Percentiles rank a stretch among this genome's conserved stretches.
These are phyloP conservation scores for Coturnix japonica DNA, from an alignment of 2,113 vertebrate species.

Conservation along the genomic window DNA sequence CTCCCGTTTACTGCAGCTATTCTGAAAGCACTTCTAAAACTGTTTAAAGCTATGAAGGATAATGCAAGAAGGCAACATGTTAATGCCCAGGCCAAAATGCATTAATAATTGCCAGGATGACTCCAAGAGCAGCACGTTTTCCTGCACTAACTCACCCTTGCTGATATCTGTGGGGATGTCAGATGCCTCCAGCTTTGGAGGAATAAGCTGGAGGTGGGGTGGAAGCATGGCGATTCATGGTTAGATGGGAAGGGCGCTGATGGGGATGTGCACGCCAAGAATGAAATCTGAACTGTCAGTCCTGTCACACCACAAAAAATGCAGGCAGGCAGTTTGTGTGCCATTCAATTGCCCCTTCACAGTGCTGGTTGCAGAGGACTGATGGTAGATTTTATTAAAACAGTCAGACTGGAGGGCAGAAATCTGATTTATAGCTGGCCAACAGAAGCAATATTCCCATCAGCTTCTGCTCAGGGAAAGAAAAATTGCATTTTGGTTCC, in stretches of 20 bases:
- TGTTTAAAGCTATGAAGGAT: not conserved
- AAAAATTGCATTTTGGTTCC: not conserved
- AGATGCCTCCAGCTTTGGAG: not conserved
- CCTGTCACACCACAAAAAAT: not conserved
- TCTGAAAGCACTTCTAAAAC: not conserved
- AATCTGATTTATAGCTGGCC: not conserved
- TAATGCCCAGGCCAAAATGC: not conserved
- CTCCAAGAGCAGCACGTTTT: not conserved
- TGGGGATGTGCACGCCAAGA: not conserved
- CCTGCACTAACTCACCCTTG: not conserved
- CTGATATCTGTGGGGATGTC: not conserved
- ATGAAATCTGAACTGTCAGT: not conserved
- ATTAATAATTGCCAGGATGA: not conserved
- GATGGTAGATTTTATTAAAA: not conserved
- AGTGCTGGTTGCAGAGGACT: not conserved
- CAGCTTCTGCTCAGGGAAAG: not conserved
- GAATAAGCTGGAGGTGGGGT: too few relatives aligned
- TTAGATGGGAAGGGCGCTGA: not conserved
- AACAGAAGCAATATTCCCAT: not conserved
- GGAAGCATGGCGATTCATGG: too few relatives aligned
- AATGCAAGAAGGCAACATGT: accelerated
- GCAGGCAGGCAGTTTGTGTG: not conserved
- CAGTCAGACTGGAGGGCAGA: not conserved
- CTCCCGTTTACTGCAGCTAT: not conserved
- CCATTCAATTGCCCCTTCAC: not conserved